Conservation (phyloP, 2,797 vertebrate genomes). For the Cephalopachus bancanus region DNA sequence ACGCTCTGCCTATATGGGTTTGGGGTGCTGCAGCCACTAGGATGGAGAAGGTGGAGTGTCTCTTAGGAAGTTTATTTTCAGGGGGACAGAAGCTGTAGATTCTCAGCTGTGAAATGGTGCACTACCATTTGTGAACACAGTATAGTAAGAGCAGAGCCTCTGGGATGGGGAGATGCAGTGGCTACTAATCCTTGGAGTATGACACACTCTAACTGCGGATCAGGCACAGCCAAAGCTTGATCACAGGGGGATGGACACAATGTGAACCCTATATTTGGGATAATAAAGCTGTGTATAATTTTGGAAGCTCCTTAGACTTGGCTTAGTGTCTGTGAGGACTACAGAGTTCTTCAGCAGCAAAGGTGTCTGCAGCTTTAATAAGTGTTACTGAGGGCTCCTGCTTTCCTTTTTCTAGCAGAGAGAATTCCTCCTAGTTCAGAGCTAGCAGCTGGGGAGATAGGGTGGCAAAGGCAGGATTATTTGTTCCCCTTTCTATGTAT, state of each 20-base stretch:
- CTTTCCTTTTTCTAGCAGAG: background rate
- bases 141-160: background rate
- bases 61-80: background rate
- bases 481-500: background rate
- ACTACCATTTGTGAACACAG: background rate
- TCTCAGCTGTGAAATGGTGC: background rate
- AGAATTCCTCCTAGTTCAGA: background rate
- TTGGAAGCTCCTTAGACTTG: background rate
- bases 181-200: background rate
- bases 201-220: background rate
- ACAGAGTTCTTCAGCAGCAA: background rate
- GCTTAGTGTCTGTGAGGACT: background rate
- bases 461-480: background rate
- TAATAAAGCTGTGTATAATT: background rate
- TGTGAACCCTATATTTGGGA: background rate
- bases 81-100: background rate
- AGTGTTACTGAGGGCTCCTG: background rate
- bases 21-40: background rate
- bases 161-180: background rate
- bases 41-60: background rate
- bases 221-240: background rate
- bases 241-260: background rate
- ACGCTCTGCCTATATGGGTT: background rate
- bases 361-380: background rate
- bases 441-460: background rate